Evolutionary conservation across 1,140 invertebrate species (phyloP).

Genomic region (Drosophila kohkoa): DNA sequence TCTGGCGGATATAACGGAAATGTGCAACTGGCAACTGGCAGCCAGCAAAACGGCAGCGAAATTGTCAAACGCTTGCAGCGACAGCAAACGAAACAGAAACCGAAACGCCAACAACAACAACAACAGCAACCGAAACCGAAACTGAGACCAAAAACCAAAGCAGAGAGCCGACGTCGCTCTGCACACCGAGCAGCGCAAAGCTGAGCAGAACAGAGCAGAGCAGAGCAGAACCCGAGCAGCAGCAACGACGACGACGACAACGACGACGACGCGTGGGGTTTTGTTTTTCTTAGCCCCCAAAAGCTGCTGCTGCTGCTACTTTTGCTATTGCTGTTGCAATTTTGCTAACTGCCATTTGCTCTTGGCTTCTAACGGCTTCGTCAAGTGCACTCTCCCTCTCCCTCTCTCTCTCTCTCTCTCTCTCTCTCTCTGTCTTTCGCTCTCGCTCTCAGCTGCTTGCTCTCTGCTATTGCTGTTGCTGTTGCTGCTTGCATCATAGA

Average conservation of each 20-base stretch:
- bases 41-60: conserved; percentile 65
- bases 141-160: conserved; percentile 37
- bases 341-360: conserved; percentile 49
- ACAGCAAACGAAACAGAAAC: conserved; percentile 29
- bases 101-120: conserved; percentile 36
- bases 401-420: conserved; percentile 20
- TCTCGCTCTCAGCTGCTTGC: conserved; percentile 2
- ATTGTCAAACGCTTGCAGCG: conserved; percentile 67
- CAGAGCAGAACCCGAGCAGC: conserved; percentile 52
- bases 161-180: conserved; percentile 22
- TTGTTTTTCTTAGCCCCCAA: conserved; percentile 52
- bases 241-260: conserved; percentile 9
- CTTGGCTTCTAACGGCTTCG: conserved; percentile 63
- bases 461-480: conserved; percentile 1
- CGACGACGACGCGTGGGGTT: conserved; percentile 52
- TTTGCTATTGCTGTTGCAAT: conserved; percentile 26
- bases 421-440: conserved; percentile 1
- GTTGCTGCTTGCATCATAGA: conserved; percentile 48
- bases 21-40: conserved; percentile 81
- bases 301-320: conserved; percentile 30
- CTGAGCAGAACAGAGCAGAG: conserved; percentile 1
- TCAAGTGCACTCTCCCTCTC: conserved; percentile 58
- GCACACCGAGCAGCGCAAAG: conserved; percentile 28
- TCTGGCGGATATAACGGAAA: conserved; percentile 80
- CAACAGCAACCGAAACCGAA: conserved; percentile 30